Conservation (phyloP, 1,140 invertebrate genomes). For the Drosophila parvula region DNA sequence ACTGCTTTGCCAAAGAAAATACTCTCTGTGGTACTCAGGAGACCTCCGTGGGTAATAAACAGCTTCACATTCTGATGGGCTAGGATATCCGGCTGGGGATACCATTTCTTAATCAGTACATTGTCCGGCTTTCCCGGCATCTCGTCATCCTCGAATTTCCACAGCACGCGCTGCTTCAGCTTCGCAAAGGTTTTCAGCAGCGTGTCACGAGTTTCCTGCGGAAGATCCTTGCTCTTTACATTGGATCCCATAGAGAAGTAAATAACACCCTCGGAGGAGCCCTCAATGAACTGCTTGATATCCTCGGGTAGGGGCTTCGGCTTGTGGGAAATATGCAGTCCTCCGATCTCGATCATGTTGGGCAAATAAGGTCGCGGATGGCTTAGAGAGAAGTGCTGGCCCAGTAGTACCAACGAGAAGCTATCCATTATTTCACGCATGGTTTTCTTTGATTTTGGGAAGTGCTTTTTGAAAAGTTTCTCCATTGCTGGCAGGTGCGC, state of each 20-base stretch:
- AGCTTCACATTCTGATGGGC: conserved; percentile 88
- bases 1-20: conserved; percentile 89
- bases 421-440: conserved; percentile 78
- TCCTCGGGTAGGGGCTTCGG: conserved; percentile 82
- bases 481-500: conserved; percentile 65
- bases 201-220: conserved; percentile 84
- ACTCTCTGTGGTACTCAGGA: conserved; percentile 89
- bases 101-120: conserved; percentile 88
- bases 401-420: conserved; percentile 85
- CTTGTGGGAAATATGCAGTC: conserved; percentile 85
- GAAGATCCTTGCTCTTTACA: conserved; percentile 85
- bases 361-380: conserved; percentile 85
- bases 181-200: conserved; percentile 86
- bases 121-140: conserved; percentile 86
- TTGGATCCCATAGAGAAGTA: conserved; percentile 88
- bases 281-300: conserved; percentile 85
- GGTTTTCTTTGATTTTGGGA: conserved; percentile 82
- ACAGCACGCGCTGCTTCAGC: conserved; percentile 87
- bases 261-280: conserved; percentile 85
- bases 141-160: conserved; percentile 88
- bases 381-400: conserved; percentile 85
- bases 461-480: conserved; percentile 68
- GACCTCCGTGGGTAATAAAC: conserved; percentile 90
- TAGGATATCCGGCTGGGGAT: conserved; percentile 89
- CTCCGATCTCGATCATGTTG: conserved; percentile 86